Evolutionary conservation across 2,113 vertebrate genomes (phyloP).

Genomic region (Globicephala melas): DNA sequence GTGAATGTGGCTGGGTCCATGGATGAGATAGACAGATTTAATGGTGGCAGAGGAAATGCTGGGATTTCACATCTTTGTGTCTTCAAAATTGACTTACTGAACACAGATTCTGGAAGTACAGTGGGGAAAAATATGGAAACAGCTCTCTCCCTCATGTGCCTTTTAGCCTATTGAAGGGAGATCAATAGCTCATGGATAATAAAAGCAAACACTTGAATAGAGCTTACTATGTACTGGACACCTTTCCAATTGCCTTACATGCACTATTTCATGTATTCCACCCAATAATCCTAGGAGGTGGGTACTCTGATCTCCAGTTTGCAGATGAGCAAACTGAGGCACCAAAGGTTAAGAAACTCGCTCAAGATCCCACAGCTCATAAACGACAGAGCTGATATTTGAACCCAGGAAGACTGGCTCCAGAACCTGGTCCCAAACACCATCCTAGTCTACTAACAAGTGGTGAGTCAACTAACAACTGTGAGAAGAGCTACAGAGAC

Average conservation of each 20-base stretch:
- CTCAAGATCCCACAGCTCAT: neutral
- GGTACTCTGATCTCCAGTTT: neutral
- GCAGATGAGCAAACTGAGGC: neutral
- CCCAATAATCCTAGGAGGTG: neutral
- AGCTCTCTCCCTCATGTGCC: neutral
- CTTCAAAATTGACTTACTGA: neutral
- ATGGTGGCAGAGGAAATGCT: neutral
- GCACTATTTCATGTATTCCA: neutral
- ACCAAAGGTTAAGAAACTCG: neutral
- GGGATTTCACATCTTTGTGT: neutral
- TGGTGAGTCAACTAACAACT: neutral
- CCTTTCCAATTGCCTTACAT: neutral
- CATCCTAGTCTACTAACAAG: neutral
- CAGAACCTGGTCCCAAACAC: neutral
- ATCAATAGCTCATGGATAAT: neutral
- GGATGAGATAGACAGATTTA: neutral
- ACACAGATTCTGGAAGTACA: neutral
- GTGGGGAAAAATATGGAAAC: neutral
- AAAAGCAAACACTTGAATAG: neutral
- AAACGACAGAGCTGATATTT: neutral
- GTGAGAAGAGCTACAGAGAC: neutral
- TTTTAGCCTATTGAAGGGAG: neutral
- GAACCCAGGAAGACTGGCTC: neutral
- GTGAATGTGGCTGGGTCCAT: neutral
- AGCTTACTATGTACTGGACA: neutral